Evolutionary conservation across 2,888 invertebrate genomes (phyloP).

Genomic region (Adelognathus sp.): DNA sequence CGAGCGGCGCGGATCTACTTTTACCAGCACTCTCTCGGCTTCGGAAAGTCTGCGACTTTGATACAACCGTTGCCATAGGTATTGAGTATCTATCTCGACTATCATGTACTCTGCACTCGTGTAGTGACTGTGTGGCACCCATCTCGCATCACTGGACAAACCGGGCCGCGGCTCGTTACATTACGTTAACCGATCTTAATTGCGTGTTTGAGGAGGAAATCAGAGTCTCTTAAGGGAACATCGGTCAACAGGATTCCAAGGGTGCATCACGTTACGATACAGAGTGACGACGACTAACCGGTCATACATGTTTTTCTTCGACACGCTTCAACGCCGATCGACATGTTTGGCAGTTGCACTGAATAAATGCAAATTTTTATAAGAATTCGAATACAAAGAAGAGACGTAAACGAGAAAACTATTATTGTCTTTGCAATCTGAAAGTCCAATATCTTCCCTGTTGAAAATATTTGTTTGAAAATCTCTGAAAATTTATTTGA

Average conservation of each 20-base stretch:
- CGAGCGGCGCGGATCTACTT: slow-evolving; percentile 17
- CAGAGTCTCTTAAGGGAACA: slow-evolving; percentile 9
- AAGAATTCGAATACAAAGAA: no score
- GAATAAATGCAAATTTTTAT: neutral
- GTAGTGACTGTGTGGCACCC: neutral
- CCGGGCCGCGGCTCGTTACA: neutral
- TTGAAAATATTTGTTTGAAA: no score
- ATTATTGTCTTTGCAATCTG: no score
- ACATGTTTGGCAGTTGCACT: neutral
- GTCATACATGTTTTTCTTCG: neutral
- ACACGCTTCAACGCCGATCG: neutral
- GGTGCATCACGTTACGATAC: neutral
- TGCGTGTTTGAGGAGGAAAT: slow-evolving; percentile 12
- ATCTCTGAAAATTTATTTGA: no score
- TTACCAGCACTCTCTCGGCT: slow-evolving; percentile 3
- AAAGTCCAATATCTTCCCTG: no score
- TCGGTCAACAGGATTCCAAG: neutral
- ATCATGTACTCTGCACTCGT: neutral
- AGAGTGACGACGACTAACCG: neutral
- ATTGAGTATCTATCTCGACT: neutral
- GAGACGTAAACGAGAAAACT: no score
- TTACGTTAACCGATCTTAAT: slow-evolving; percentile 14
- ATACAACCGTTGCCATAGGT: neutral
- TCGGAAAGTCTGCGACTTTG: neutral
- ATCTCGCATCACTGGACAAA: slow-evolving; percentile 23